Conservation (phyloP, 64 coral and sea anemone genomes). For the Exaiptasia diaphana region DNA sequence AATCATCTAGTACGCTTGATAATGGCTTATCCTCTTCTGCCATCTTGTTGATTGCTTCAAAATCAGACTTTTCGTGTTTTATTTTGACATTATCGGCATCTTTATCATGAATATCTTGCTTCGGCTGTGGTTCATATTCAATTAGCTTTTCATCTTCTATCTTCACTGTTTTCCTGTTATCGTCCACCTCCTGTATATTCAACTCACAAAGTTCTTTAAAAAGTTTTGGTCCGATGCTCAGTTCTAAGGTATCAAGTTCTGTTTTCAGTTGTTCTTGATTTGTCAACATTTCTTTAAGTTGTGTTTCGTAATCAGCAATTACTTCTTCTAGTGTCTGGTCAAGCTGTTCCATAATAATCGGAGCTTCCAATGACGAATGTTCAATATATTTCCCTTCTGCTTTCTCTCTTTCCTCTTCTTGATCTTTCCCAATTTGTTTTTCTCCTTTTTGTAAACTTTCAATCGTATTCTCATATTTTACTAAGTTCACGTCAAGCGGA, state of each 20-base stretch:
- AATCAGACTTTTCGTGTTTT: not conserved
- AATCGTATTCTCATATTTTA: no score
- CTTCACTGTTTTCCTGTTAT: not conserved
- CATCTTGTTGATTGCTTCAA: not conserved
- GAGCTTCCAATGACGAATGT: not conserved
- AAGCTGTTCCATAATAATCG: not conserved
- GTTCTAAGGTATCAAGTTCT: slow-evolving; percentile 7
- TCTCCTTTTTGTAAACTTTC: not conserved
- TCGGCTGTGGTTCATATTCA: not conserved
- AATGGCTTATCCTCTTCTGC: slow-evolving; percentile 2
- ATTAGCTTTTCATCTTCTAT: not conserved
- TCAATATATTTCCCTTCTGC: not conserved
- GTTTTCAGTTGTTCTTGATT: not conserved
- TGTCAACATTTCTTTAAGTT: not conserved
- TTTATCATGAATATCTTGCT: not conserved
- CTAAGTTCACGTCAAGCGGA: no score
- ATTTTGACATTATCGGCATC: not conserved
- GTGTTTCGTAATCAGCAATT: not conserved
- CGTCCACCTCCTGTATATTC: not conserved
- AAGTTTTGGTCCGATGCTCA: slow-evolving; percentile 28
- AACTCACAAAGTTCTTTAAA: not conserved
- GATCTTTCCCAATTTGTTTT: not conserved
- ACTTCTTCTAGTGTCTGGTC: slow-evolving; percentile 5
- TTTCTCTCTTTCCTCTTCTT: not conserved
- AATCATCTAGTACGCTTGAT: slow-evolving; percentile 4